phyloP scores from a whole-genome alignment of 2,113 vertebrate genomes.

The Cisticola juncidis region DNA sequence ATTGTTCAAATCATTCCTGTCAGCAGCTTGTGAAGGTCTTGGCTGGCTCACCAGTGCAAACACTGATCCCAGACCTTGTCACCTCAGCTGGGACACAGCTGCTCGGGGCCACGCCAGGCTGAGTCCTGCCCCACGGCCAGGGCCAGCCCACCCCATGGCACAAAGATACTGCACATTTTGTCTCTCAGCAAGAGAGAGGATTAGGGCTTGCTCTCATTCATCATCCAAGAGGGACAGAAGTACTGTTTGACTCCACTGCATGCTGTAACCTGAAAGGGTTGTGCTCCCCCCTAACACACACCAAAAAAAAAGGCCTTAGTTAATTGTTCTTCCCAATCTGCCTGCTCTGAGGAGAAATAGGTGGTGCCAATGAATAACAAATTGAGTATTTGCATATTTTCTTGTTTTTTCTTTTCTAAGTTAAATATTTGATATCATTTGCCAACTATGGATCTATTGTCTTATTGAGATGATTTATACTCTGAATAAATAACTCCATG shows the following conservation, averaged over 20 bases:
- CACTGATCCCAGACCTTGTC: neutral
- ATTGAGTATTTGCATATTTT: neutral
- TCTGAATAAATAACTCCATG: neutral
- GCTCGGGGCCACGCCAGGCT: neutral
- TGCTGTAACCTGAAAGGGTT: neutral
- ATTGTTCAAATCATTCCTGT: neutral
- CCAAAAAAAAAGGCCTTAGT: neutral
- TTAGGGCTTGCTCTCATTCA: neutral
- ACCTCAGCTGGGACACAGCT: neutral
- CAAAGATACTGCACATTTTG: neutral
- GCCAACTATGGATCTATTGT: neutral
- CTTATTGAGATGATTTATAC: neutral
- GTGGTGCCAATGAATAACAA: neutral
- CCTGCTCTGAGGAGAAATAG: neutral
- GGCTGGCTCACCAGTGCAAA: neutral
- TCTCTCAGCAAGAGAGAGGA: neutral
- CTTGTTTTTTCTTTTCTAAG: neutral
- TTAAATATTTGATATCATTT: neutral
- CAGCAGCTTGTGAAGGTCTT: slow-evolving; percentile 6
- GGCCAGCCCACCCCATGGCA: neutral
- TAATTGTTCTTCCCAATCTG: neutral
- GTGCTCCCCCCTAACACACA: neutral
- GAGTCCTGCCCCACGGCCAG: fast-evolving
- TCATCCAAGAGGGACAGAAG: neutral
- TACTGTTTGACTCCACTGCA: neutral